These are phyloP conservation scores for Conchocele bisecta DNA, from an alignment of 2,888 invertebrate genomes.

Conservation along the genomic window DNA sequence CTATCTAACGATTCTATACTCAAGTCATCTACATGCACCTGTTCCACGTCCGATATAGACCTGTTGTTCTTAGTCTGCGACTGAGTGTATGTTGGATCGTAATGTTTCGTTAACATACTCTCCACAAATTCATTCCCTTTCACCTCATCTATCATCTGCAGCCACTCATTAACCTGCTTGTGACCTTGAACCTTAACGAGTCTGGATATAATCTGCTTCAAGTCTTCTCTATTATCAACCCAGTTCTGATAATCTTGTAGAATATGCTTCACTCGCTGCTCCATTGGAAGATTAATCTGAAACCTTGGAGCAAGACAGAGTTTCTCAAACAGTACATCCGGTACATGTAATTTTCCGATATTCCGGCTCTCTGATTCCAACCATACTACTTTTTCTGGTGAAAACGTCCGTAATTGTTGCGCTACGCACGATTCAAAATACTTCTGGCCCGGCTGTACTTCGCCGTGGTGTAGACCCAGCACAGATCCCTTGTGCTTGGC, in stretches of 20 bases:
- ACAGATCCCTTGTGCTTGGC: conserved; percentile 72
- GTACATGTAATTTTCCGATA: conserved; percentile 63
- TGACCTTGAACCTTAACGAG: conserved; percentile 53
- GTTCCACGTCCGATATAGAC: no score
- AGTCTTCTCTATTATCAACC: conserved; percentile 53
- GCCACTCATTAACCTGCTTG: conserved; percentile 57
- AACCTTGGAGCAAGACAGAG: conserved; percentile 56
- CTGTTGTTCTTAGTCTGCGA: conserved; percentile 69
- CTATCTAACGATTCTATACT: no score
- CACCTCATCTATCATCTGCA: conserved; percentile 50
- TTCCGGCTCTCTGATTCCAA: conserved; percentile 69
- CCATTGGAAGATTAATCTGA: conserved; percentile 58
- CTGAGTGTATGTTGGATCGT: conserved; percentile 62
- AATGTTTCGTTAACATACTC: conserved; percentile 62
- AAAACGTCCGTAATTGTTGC: conserved; percentile 45
- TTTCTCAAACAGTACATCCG: conserved; percentile 49
- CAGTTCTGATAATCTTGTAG: conserved; percentile 64
- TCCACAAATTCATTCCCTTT: conserved; percentile 67
- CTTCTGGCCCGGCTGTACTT: conserved; percentile 67
- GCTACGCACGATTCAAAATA: conserved; percentile 58
- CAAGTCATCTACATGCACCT: no score
- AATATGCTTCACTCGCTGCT: conserved; percentile 65
- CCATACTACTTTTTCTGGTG: conserved; percentile 58
- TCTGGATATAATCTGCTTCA: conserved; percentile 47
- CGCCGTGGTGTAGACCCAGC: conserved; percentile 64